Base-by-base conservation (phyloP, 2,113 vertebrate species). In the Rissa tridactyla region DNA sequence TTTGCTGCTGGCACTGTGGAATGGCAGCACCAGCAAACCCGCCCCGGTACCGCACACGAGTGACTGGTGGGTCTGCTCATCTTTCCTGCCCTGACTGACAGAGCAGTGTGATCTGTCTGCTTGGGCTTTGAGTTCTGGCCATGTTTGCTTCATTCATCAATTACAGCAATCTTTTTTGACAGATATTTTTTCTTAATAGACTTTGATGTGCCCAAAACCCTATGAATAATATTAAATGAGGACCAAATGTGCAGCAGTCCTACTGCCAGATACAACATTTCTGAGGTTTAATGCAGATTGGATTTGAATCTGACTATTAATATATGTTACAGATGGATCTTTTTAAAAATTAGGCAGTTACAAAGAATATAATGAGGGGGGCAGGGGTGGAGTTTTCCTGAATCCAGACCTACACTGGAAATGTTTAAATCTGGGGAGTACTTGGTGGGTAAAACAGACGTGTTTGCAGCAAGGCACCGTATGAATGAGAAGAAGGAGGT, bases 201-300 rank as follows among this genome's bases (percentile, higher is more conserved):
- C 90, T 95, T 96, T 87, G 90, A 96, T 93, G 54, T 96, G 82
- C 88, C 68, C 82, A 54, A 90, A 95, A 13, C 36, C 40, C 27
- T 77, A 52, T 79, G 87, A 92, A 78, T 91, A 86, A 78, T 55
- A 42, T 34, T 75, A 88, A 96, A 97, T 90, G 52, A 95, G 42
- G 85, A 97, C 73, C 96, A 96, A 96, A 97, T 97, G 96, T 93
- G 78, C 72, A 62, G 91, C 32, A 27, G 79, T 92, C 38, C 40
- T 17, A 1, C 46, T 97, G 96, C 96, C 96, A 97, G 93, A 96
- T 58, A 93, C 62, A 96, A 90, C 96, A 93, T 94, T 96, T 83
- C 96, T 95, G 96, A 94, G 90, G 93, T 88, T 97, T 95, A 96
- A 73, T 87, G 92, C 32, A 85, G 85, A 95, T 96, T 95, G 87